Evolutionary conservation across 2,888 invertebrate genomes (phyloP), one percentile per base, ranked within the genome.

Genomic region (Nomada fabriciana): DNA sequence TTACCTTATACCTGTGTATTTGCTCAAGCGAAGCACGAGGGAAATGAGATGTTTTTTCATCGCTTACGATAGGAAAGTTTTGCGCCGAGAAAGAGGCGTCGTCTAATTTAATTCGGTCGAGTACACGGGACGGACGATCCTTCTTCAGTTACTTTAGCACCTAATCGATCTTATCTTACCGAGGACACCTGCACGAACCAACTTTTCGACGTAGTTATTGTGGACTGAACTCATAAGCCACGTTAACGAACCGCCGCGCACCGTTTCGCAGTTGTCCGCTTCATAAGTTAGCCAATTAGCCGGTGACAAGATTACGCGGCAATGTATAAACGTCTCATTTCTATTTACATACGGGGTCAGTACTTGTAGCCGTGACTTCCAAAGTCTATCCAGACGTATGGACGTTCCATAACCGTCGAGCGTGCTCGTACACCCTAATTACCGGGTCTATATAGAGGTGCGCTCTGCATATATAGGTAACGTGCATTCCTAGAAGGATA

Each of bases 281-380:
- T 86, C 88, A 82, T 85, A 88, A 88, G 86, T 86, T 82, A 85
- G 76, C 85, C 86, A 88, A 88, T 88, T 88, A 88, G 80, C 68
- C 65, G 53, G 68, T 64, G 86, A 83, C 83, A 74, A 85, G 88
- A 88, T 88, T 85, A 86, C 80, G 68, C 67, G 64, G 73, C 85
- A 74, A 86, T 79, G 78, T 72, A 70, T 85, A 80, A 88, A 81
- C 88, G 86, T 88, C 85, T 86, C 75, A 47, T 74, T 82, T 77
- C 82, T 79, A 76, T 83, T 79, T 86, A 75, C 80, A 78, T 80
- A 77, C 53, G 75, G 55, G 80, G 82, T 76, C 80, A 67, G 72
- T 55, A 63, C 61, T 70, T n/a, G 10, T 29, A 10, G 25, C 23
- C 1, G 18, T 7, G 15, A 9, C 18, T 10, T 18, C 13, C 9